Evolutionary conservation across 2,888 invertebrate genomes (phyloP), one percentile per base, ranked within the genome.

Genomic region (Ichneumoninae sp.): DNA sequence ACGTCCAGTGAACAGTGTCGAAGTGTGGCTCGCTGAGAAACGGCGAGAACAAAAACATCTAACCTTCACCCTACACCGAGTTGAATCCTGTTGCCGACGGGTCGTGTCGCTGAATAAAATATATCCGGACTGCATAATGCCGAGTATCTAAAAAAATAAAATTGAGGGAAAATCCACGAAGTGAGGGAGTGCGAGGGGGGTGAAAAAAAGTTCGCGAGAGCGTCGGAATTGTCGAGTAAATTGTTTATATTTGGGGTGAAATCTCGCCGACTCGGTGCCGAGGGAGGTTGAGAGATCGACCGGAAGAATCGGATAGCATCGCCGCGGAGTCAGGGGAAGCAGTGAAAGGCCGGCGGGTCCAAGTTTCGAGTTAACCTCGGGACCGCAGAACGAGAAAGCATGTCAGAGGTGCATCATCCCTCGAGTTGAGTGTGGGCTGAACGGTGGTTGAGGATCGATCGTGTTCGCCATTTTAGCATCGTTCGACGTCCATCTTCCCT

Each of bases 401-500:
- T 66, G 69, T 69, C 52, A 47, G 47, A 54, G 66, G 54, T 70
- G 65, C 26, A 76, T 81, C 76, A 70, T 76, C 65, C 22, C 30
- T 66, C 66, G 33, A 22, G 44, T 26, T 52, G 47, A 33, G 85
- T 85, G 44, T 16, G 0, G 87, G 83, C 78, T 36, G 86, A 88
- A 88, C 89, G 89, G 87, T 81, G 88, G 87, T 70, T 69, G 81
- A 81, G 84, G 89, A 92, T 91, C 91, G 92, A 91, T 91, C 89
- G 91, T 44, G 16, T 79, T 91, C 92, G 92, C 92, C 92, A 93
- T 92, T 92, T 92, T 82, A 81, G 83, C 83, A 71, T 83, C 77
- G 57, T 69, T 44, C 71, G 70, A 82, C 85, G 71, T 81, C 87
- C 85, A 85, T 87, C 82, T 85, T 83, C 77, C 74, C 22, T 81